Conservation (phyloP, 2,797 vertebrate genomes). For the Aldrovandia affinis region DNA sequence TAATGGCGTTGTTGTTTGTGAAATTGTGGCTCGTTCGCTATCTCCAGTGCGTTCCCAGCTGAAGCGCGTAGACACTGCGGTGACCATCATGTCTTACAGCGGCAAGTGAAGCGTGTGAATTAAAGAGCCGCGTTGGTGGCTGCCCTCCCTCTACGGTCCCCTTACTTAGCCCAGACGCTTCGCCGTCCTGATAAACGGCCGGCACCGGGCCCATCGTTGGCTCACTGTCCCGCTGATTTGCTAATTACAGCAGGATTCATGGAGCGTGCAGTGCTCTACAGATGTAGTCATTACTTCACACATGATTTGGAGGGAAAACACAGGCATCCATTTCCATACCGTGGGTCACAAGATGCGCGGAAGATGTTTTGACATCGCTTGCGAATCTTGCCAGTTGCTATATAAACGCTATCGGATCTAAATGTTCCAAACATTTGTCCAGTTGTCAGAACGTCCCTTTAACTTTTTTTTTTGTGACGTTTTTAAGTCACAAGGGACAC, state of each 20-base stretch:
- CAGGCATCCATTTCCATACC: neutral
- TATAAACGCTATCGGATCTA: neutral
- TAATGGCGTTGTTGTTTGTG: neutral
- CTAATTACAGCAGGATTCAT: conserved; percentile 29
- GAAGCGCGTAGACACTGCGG: neutral
- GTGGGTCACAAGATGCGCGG: neutral
- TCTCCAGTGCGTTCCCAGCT: neutral
- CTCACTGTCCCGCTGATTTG: conserved; percentile 10
- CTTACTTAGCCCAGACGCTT: neutral
- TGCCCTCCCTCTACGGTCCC: neutral
- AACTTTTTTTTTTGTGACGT: neutral
- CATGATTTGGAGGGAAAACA: neutral
- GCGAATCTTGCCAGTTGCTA: too few species aligned
- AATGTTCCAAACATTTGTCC: neutral
- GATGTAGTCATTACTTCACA: conserved; percentile 20
- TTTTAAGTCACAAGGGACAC: neutral
- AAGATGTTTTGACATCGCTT: neutral
- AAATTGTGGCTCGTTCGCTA: neutral
- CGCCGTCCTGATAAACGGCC: neutral
- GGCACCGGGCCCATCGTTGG: neutral
- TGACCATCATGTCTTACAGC: neutral
- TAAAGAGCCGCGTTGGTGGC: neutral
- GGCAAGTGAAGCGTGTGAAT: conserved; percentile 4
- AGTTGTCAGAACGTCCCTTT: neutral
- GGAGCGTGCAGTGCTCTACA: conserved; percentile 11